Evolutionary conservation across 1,140 invertebrate species (phyloP), one percentile per base, ranked within the genome.

Genomic region (Philopotamus ludificatus): DNA sequence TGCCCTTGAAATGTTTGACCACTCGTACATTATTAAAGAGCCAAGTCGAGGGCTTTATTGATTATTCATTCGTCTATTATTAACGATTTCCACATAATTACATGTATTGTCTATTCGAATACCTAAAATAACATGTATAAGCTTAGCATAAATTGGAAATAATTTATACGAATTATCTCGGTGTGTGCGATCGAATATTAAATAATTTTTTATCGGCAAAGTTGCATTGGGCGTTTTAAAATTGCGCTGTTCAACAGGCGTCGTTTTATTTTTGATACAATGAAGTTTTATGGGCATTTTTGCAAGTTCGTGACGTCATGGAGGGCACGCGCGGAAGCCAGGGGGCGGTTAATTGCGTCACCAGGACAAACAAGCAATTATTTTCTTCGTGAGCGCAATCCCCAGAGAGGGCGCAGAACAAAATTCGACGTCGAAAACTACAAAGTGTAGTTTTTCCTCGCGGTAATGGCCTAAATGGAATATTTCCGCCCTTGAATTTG

Each of bases 401-500:
- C 47, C 3, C 47, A 12, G 18, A 2, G 42, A 20, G n/a, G 3
- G 47, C 47, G 10, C 20, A 10, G 18, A 50, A 21, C 9, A 25
- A 23, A 7, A 15, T 22, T 20, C 12, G 15, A 26, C 12, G 12
- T 26, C 51, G 22, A 54, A 54, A 54, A 54, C 51, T 54, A 54
- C 51, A 54, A 28, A 28, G 34, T 26, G 51, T 23, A n/a, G 47
- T 50, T 50, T 50, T 50, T 50, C 47, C 47, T 21, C 9, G 16
- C 20, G 15, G 15, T 18, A 50, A 50, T 9, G 21, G 15, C 21
- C 22, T 50, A 50, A 50, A 21, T 21, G 47, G 47, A 3, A 50
- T 21, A 50, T 50, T 50, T 50, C 47, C 47, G 47, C 7, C 47
- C 47, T 50, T 50, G 47, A 50, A 50, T 50, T 50, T 50, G 15